These are phyloP conservation scores for Varecia variegata DNA, from an alignment of 2,797 vertebrate genomes.

Conservation along the genomic window DNA sequence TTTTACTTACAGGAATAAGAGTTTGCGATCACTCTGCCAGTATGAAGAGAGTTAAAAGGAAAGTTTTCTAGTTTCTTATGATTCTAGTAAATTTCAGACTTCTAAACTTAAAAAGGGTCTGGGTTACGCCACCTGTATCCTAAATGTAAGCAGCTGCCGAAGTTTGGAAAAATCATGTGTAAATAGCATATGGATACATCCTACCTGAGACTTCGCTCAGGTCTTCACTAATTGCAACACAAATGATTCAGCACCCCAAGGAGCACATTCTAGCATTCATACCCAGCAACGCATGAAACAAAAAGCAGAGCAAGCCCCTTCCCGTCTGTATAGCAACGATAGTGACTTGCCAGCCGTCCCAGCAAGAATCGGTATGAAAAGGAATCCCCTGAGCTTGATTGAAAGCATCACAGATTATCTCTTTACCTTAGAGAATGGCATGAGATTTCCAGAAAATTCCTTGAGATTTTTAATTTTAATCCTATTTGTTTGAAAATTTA, in stretches of 20 bases:
- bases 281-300: fast-evolving
- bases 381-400: background rate
- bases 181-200: background rate
- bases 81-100: slow-evolving; percentile 15
- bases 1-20: background rate
- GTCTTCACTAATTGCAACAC: background rate
- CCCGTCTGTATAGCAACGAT: background rate
- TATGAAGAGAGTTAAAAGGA: background rate
- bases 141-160: background rate
- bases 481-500: background rate
- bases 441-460: background rate
- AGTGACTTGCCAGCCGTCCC: background rate
- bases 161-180: background rate
- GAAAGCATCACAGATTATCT: background rate
- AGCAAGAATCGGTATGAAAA: background rate
- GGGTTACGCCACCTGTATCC: background rate
- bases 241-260: background rate
- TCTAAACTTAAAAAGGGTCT: background rate
- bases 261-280: background rate
- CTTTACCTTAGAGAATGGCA: background rate
- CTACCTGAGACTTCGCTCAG: background rate
- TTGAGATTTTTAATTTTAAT: background rate
- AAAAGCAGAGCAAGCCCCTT: background rate
- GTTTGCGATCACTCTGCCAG: background rate
- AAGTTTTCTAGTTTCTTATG: background rate